Conservation (phyloP, 2,113 vertebrate genomes). For the Sceloporus tristichus region DNA sequence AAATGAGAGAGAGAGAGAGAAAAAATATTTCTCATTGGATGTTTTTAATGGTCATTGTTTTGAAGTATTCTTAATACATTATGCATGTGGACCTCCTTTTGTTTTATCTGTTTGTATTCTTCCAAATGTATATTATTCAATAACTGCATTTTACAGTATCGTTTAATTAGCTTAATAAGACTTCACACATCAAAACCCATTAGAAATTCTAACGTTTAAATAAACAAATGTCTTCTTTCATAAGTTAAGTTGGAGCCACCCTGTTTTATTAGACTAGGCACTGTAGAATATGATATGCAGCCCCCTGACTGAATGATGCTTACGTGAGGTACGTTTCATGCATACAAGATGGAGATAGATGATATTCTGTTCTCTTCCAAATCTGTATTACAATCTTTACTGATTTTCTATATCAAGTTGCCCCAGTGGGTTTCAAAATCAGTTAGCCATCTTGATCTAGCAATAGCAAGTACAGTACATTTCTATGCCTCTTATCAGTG, state of each 20-base stretch:
- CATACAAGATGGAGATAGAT: neutral
- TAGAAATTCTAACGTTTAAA: neutral
- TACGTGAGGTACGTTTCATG: neutral
- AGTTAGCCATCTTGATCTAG: neutral
- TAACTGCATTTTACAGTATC: neutral
- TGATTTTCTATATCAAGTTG: neutral
- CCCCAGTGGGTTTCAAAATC: neutral
- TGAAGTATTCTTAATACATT: rapidly evolving
- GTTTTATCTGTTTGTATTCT: rapidly evolving
- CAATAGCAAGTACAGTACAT: too few relatives aligned
- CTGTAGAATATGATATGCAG: neutral
- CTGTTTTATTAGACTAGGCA: neutral
- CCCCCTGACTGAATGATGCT: neutral
- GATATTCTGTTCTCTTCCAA: neutral
- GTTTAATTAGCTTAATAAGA: neutral
- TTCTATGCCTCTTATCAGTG: too few relatives aligned
- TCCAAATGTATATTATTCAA: neutral
- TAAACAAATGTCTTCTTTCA: neutral
- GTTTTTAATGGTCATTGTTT: neutral
- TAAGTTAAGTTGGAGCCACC: neutral
- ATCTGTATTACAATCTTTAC: neutral
- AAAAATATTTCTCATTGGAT: neutral
- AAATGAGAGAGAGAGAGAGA: too few relatives aligned
- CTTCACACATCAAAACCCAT: neutral
- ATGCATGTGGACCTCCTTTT: rapidly evolving